phyloP scores from a whole-genome alignment of 2,888 invertebrate species.

The Athrips mouffetella region DNA sequence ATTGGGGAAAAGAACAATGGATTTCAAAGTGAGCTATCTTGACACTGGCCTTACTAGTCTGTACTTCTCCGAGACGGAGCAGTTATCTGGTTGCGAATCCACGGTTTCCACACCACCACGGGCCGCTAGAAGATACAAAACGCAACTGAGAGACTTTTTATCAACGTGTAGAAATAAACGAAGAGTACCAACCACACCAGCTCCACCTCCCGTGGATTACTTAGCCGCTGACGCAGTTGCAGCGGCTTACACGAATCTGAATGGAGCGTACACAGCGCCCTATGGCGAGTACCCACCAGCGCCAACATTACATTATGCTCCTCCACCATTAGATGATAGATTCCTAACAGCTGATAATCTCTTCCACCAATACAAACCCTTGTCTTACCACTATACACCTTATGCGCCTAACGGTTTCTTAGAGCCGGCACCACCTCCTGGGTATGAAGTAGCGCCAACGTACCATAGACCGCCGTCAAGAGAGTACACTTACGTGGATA shows the following conservation, averaged over 20 bases:
- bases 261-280: slow-evolving; percentile 88
- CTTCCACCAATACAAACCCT: slow-evolving; percentile 93
- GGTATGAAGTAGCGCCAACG: slow-evolving; percentile 78
- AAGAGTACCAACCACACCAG: slow-evolving; percentile 77
- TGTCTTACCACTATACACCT: slow-evolving; percentile 87
- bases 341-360: slow-evolving; percentile 91
- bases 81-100: slow-evolving; percentile 81
- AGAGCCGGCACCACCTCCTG: slow-evolving; percentile 83
- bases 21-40: slow-evolving; percentile 98
- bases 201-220: slow-evolving; percentile 83
- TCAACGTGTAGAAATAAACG: slow-evolving; percentile 94
- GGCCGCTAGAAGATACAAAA: slow-evolving; percentile 94
- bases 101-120: slow-evolving; percentile 84
- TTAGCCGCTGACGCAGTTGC: slow-evolving; percentile 83
- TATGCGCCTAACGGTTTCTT: slow-evolving; percentile 91
- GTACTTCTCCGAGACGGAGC: slow-evolving; percentile 93
- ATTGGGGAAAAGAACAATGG: slow-evolving; percentile 98
- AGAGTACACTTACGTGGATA: slow-evolving; percentile 79
- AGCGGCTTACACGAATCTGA: slow-evolving; percentile 88
- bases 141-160: slow-evolving; percentile 93
- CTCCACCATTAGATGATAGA: slow-evolving; percentile 80
- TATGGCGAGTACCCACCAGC: slow-evolving; percentile 86
- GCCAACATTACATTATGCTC: slow-evolving; percentile 84
- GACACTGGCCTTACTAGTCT: slow-evolving; percentile 95
- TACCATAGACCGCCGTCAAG: slow-evolving; percentile 81